Base-by-base conservation (phyloP, 2,888 invertebrate genomes). In the Notodonta dromedarius region DNA sequence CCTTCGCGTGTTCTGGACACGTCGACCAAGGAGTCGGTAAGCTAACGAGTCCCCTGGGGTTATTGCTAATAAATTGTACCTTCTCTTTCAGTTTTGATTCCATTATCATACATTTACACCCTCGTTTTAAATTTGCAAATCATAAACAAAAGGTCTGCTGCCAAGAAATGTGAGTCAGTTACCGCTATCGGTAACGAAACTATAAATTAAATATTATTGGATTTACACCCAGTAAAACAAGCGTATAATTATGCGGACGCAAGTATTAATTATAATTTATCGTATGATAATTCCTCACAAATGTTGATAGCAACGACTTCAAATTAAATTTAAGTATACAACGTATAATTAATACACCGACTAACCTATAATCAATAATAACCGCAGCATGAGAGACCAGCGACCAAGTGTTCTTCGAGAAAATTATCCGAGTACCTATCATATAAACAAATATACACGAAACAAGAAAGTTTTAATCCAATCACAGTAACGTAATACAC, bases 331-430 rank as follows among this genome's bases (percentile, higher is more conserved):
- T 85, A 84, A 80, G 73, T 82, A 74, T 79, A 87, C 83, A 88
- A 83, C 83, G 75, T 87, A 86, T 88, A 90, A 91, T 91, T 90
- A 91, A 87, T 86, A 86, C 87, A 82, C 84, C 76, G 80, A 70
- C 75, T 78, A 90, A 88, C 88, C 80, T 87, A 83, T 89, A 90
- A 91, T 91, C 89, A 90, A 89, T 90, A 88, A 89, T 86, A 87
- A 89, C 81, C 24, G 77, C 77, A 80, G 79, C 82, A 83, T 85
- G 79, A 82, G 79, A 80, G 80, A 80, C 85, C 79, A 67, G 82
- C 83, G 81, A 86, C 87, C 80, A 79, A 85, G 79, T 77, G 77
- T 75, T 81, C 78, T 82, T 77, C 82, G 75, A 87, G 83, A 87
- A 87, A 87, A 86, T 85, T 86, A 82, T 83, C 76, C 78, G 78